phyloP scores from a whole-genome alignment of 2,113 vertebrate species.

The Hydropotes inermis region DNA sequence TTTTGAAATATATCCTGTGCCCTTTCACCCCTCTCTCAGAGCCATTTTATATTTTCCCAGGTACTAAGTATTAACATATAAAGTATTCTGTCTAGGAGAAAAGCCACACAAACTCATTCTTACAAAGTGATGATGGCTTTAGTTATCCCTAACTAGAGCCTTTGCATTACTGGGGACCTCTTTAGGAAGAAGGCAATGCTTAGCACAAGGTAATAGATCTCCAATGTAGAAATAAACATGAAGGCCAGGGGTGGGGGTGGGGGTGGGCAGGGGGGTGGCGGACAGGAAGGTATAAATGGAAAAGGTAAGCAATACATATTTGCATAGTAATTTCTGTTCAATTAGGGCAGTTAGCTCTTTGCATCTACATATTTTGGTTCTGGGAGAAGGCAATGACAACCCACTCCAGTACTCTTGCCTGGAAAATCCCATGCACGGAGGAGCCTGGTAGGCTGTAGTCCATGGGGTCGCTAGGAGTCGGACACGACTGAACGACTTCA shows the following conservation, averaged over 20 bases:
- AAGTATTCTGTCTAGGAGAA: background rate
- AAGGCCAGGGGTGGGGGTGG: background rate
- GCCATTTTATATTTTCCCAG: background rate
- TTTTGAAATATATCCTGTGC: constrained; percentile 37
- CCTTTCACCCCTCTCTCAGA: background rate
- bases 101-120: background rate
- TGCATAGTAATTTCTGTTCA: background rate
- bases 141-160: background rate
- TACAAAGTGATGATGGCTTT: background rate
- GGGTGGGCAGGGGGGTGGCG: accelerated
- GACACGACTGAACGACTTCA: background rate
- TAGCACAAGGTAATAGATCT: background rate
- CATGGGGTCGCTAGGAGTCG: accelerated
- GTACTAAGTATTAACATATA: background rate
- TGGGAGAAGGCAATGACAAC: background rate
- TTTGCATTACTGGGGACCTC: background rate
- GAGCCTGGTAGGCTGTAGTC: background rate
- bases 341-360: background rate
- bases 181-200: background rate
- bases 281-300: background rate
- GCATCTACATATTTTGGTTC: background rate
- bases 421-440: background rate
- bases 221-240: background rate
- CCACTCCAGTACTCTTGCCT: background rate
- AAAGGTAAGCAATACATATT: background rate